These are phyloP conservation scores for Cydia fagiglandana DNA, from an alignment of 1,140 invertebrate genomes.

Conservation along the genomic window DNA sequence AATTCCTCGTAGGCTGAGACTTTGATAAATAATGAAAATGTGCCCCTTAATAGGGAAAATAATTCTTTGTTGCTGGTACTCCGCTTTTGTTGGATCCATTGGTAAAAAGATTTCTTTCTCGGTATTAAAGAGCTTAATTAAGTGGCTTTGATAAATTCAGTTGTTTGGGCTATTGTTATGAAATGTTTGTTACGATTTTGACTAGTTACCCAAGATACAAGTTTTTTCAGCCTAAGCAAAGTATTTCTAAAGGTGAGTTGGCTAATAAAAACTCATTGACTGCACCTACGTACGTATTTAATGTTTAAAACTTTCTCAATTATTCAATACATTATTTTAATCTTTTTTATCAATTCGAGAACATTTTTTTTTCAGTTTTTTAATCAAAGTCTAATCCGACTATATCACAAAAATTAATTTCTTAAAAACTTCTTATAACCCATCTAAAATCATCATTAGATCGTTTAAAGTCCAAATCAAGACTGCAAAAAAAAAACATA, in stretches of 20 bases:
- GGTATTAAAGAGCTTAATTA: slow-evolving; percentile 28
- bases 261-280: too few relatives aligned
- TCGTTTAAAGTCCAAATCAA: neutral
- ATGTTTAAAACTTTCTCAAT: too few relatives aligned
- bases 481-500: slow-evolving; percentile 22
- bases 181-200: neutral
- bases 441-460: too few relatives aligned
- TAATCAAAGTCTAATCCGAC: too few relatives aligned
- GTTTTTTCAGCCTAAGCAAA: too few relatives aligned
- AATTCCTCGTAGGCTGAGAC: slow-evolving; percentile 58
- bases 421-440: too few relatives aligned
- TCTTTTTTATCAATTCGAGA: too few relatives aligned
- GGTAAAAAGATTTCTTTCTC: slow-evolving; percentile 29
- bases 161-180: slow-evolving; percentile 25
- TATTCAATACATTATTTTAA: too few relatives aligned
- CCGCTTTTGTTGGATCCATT: slow-evolving; percentile 27
- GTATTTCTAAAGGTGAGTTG: too few relatives aligned
- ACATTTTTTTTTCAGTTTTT: too few relatives aligned
- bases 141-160: slow-evolving; percentile 28
- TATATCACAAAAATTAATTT: too few relatives aligned
- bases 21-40: slow-evolving; percentile 65
- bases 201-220: neutral
- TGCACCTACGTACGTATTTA: too few relatives aligned
- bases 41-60: slow-evolving; percentile 55
- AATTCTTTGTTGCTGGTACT: slow-evolving; percentile 26